phyloP scores from a whole-genome alignment of 2,113 vertebrate genomes.

The Equus przewalskii region DNA sequence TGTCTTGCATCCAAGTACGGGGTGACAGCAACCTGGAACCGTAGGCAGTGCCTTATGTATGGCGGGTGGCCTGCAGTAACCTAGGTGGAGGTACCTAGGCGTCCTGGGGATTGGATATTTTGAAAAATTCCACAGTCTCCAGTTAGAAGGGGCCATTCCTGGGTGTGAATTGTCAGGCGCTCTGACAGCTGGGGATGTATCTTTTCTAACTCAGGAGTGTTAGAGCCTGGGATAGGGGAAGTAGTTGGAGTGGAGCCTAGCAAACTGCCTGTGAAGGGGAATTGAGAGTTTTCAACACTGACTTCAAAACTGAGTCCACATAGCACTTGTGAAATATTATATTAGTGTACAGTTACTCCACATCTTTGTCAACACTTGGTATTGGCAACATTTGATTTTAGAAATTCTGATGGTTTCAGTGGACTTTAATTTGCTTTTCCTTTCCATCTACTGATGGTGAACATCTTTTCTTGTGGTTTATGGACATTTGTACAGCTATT shows the following conservation, averaged over 20 bases:
- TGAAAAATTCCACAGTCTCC: neutral
- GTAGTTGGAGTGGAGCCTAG: neutral
- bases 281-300: neutral
- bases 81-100: neutral
- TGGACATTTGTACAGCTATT: neutral
- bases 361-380: neutral
- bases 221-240: neutral
- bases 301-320: neutral
- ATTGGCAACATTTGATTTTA: neutral
- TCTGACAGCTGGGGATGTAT: no score
- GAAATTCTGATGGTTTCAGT: neutral
- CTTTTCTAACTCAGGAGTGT: neutral
- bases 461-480: neutral
- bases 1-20: neutral
- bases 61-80: no score
- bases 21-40: neutral
- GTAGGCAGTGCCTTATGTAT: rapidly evolving
- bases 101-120: neutral
- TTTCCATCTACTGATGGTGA: neutral
- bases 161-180: neutral
- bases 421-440: neutral
- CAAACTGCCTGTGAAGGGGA: neutral
- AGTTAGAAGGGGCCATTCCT: neutral
- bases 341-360: neutral
- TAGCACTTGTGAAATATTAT: neutral